Evolutionary conservation across 1,140 invertebrate genomes (phyloP).

Genomic region (Cherax destructor): DNA sequence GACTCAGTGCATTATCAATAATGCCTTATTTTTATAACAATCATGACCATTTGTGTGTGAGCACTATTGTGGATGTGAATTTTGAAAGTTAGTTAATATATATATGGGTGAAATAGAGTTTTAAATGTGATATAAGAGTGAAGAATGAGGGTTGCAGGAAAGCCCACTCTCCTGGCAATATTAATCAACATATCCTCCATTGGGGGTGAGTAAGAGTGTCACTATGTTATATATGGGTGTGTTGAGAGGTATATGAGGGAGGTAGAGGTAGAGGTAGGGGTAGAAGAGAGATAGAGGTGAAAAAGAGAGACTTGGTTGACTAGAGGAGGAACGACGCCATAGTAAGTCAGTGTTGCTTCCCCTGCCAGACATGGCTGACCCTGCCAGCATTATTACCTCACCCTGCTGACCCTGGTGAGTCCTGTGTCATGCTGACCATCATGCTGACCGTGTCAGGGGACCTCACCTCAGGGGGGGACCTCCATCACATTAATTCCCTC

Average conservation of each 20-base stretch:
- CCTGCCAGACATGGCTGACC: not conserved
- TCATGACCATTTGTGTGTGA: not conserved
- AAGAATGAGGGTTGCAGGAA: too few species aligned
- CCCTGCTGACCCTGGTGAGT: not conserved
- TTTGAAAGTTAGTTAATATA: too few species aligned
- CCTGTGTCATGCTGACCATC: too few species aligned
- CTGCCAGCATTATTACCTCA: not conserved
- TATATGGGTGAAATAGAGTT: too few species aligned
- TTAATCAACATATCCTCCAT: not conserved
- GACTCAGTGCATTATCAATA: not conserved
- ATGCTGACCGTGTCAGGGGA: too few species aligned
- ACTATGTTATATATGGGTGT: not conserved
- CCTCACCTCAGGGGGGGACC: too few species aligned
- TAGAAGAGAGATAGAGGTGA: not conserved
- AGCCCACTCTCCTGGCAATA: not conserved
- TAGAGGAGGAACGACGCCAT: constrained; percentile 8
- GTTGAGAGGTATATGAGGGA: not conserved
- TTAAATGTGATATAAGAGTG: too few species aligned
- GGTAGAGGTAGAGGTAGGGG: not conserved
- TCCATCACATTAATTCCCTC: too few species aligned
- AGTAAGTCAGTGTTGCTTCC: not conserved
- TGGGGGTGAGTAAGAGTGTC: not conserved
- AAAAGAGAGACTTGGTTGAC: constrained; percentile 2
- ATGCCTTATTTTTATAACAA: not conserved
- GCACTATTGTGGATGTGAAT: too few species aligned